These are phyloP conservation scores for Spodoptera picta DNA, from an alignment of 2,888 invertebrate species.

Conservation along the genomic window DNA sequence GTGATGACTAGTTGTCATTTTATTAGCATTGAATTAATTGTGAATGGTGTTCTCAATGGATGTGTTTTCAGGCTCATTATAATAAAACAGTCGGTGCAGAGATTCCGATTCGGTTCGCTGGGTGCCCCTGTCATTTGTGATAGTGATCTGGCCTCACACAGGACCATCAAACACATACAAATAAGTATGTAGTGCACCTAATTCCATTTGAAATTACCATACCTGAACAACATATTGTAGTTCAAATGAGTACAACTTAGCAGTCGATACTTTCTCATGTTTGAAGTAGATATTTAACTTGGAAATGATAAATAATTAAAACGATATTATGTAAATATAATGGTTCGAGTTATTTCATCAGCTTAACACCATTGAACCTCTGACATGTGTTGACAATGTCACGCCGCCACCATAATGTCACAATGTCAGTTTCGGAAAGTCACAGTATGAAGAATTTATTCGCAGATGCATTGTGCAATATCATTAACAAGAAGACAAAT, in stretches of 20 bases:
- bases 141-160: conserved; percentile 52
- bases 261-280: conserved; percentile 15
- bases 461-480: no score
- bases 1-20: conserved; percentile 26
- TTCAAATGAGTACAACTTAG: conserved; percentile 10
- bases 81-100: conserved; percentile 21
- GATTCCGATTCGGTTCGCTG: conserved; percentile 51
- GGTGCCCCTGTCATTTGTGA: conserved; percentile 45
- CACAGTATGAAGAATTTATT: no score
- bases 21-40: conserved; percentile 33
- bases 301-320: conserved; percentile 2
- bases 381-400: no score
- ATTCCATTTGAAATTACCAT: background rate
- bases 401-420: background rate
- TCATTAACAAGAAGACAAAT: no score
- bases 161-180: conserved; percentile 32
- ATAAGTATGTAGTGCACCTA: background rate
- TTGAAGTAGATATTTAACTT: background rate
- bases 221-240: conserved; percentile 23
- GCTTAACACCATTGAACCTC: no score
- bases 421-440: no score
- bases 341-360: background rate
- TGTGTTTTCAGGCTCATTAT: conserved; percentile 33
- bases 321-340: background rate
- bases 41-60: conserved; percentile 38